phyloP scores from a whole-genome alignment of 2,888 invertebrate species.

The Scrobipalpa costella region DNA sequence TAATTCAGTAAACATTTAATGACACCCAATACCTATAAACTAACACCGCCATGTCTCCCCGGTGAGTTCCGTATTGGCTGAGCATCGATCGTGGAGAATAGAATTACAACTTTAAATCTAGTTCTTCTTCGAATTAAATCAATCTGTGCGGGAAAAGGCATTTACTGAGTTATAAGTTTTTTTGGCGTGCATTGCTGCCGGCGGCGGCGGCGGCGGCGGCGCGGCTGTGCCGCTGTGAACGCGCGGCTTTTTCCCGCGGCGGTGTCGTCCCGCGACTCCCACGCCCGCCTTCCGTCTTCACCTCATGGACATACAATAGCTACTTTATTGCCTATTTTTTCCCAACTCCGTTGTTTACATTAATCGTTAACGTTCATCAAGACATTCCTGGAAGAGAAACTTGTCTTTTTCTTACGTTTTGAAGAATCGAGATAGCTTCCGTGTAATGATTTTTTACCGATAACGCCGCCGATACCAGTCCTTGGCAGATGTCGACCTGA shows the following conservation, averaged over 20 bases:
- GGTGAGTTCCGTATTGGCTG: constrained; percentile 39
- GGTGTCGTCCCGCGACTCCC: constrained; percentile 63
- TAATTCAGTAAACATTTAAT: constrained; percentile 44
- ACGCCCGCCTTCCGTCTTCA: constrained; percentile 68
- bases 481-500: constrained; percentile 54
- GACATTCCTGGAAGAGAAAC: constrained; percentile 71
- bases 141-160: constrained; percentile 30
- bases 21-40: constrained; percentile 47
- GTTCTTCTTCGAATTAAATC: constrained; percentile 33
- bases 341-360: constrained; percentile 62
- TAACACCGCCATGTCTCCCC: constrained; percentile 38
- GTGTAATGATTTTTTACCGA: constrained; percentile 59
- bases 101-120: constrained; percentile 36
- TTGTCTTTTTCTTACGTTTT: constrained; percentile 62
- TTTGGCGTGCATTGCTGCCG: constrained; percentile 37
- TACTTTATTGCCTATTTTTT: constrained; percentile 69
- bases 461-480: constrained; percentile 49
- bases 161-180: constrained; percentile 33
- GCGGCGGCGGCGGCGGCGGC: neutral
- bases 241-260: constrained; percentile 64
- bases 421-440: constrained; percentile 65
- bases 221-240: constrained; percentile 52
- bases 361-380: constrained; percentile 61
- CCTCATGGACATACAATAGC: constrained; percentile 68
- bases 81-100: constrained; percentile 28